Evolutionary conservation across 2,888 invertebrate genomes (phyloP), one percentile per base, ranked within the genome.

Genomic region (Xanthostigma xanthostigma): DNA sequence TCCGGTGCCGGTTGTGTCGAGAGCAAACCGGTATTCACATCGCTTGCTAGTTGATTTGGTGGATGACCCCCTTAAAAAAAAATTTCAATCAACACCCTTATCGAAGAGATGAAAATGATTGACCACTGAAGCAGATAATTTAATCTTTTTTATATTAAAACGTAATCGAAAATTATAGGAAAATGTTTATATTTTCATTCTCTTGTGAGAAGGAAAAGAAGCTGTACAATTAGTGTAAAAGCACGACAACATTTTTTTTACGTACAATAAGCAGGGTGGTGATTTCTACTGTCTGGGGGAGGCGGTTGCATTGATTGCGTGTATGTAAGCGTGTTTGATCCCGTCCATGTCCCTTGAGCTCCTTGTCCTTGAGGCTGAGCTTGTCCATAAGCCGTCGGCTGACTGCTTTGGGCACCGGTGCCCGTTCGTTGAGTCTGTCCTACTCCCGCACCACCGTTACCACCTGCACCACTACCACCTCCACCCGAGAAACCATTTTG

Each of bases 1-100:
- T 97, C 96, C 0, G 95, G 94, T 2, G 88, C 85, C 1, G 90
- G 89, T 62, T 93, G 93, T 50, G 83, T 82, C 0, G 92, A 92
- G 17, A 93, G 67, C 46, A 88, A 67, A 14, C 84, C 82, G 9
- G 77, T 74, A 48, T 62, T 64, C 37, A 69, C 69, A 40, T 72
- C 74, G 49, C 69, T 63, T 13, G 64, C 62, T 10, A 65, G 54
- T 53, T 64, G 64, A 53, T 59, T 63, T 10, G 59, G 48, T 6
- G 62, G 55, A 56, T 64, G 64, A 54, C 68, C 72, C 70, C 73
- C 73, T 68, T 49, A 33, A 53, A 53, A 51, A 45, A 47, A 53
- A 46, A n/a, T n/a, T 53, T 44, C 13, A 42, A 41, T 49, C 13
- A 38, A 27, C 41, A 48, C 13, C 36, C 12, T 36, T 46, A 46